Evolutionary conservation across 1,140 invertebrate genomes (phyloP).

Genomic region (Drosophila tsacasi): DNA sequence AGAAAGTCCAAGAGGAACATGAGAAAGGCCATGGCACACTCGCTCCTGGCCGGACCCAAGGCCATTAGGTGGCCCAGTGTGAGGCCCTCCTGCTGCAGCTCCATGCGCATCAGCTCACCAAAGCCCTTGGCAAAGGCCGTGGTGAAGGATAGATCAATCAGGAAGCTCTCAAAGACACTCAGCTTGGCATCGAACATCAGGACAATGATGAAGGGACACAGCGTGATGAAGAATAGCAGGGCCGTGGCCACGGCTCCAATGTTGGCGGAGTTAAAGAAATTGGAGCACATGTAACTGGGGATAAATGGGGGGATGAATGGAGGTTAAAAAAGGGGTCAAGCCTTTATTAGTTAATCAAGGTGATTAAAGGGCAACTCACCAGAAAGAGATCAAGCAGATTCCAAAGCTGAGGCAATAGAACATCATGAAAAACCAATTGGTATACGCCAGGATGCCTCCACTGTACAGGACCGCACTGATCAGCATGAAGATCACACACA

Average conservation of each 20-base stretch:
- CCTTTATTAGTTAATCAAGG: background rate
- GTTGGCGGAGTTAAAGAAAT: conserved; percentile 88
- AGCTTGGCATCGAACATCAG: conserved; percentile 88
- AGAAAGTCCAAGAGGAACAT: conserved; percentile 86
- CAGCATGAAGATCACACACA: conserved; percentile 86
- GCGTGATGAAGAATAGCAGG: conserved; percentile 88
- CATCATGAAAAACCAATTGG: conserved; percentile 86
- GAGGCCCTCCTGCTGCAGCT: conserved; percentile 86
- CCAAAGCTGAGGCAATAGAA: conserved; percentile 87
- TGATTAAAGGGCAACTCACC: conserved; percentile 83
- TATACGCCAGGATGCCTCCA: conserved; percentile 87
- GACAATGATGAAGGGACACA: conserved; percentile 89
- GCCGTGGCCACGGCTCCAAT: conserved; percentile 88
- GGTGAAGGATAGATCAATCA: conserved; percentile 86
- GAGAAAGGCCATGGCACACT: conserved; percentile 73
- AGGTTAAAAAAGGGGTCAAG: conserved; percentile 36
- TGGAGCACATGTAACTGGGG: conserved; percentile 89
- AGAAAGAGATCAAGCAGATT: conserved; percentile 87
- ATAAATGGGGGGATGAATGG: background rate
- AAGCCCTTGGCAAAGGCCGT: conserved; percentile 88
- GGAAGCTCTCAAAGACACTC: conserved; percentile 86
- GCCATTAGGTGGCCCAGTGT: conserved; percentile 84
- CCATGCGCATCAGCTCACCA: conserved; percentile 87
- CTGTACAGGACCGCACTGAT: conserved; percentile 86
- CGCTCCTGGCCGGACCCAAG: conserved; percentile 59